Conservation (phyloP, 2,113 vertebrate species). For the Monarcha castaneiventris region DNA sequence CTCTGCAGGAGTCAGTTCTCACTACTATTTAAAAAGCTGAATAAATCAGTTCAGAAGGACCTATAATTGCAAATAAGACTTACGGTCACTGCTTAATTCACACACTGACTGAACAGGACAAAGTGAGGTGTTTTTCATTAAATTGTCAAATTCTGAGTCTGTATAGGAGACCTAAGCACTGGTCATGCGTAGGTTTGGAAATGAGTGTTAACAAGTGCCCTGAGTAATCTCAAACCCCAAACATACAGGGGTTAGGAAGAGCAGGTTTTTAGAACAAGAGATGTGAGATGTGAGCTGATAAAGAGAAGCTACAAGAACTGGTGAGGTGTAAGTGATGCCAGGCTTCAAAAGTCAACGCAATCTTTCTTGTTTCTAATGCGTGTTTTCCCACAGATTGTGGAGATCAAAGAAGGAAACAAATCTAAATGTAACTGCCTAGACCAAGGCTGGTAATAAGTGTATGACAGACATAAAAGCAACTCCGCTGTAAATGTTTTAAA, state of each 20-base stretch:
- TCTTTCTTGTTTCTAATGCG: background rate
- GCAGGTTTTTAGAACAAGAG: background rate
- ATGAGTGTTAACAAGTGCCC: background rate
- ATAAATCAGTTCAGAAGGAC: background rate
- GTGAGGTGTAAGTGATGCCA: background rate
- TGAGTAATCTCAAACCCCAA: background rate
- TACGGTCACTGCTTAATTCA: background rate
- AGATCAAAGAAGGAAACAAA: conserved; percentile 23
- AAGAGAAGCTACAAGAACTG: background rate
- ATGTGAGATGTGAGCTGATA: background rate
- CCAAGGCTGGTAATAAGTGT: background rate
- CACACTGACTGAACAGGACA: background rate
- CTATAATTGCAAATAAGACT: background rate
- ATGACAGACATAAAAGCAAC: background rate
- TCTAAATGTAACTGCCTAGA: background rate
- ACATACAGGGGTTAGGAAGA: background rate
- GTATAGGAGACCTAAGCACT: background rate
- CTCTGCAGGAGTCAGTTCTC: background rate
- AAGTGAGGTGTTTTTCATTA: background rate
- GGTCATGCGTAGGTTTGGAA: background rate
- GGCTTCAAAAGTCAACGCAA: background rate
- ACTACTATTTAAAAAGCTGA: background rate
- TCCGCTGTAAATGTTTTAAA: background rate
- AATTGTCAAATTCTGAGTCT: background rate
- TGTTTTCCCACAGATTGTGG: background rate